Percentiles rank a stretch among this genome's conserved stretches.
Evolutionary conservation across 2,113 vertebrate genomes (phyloP).

Genomic region (Aviceda subcristata): DNA sequence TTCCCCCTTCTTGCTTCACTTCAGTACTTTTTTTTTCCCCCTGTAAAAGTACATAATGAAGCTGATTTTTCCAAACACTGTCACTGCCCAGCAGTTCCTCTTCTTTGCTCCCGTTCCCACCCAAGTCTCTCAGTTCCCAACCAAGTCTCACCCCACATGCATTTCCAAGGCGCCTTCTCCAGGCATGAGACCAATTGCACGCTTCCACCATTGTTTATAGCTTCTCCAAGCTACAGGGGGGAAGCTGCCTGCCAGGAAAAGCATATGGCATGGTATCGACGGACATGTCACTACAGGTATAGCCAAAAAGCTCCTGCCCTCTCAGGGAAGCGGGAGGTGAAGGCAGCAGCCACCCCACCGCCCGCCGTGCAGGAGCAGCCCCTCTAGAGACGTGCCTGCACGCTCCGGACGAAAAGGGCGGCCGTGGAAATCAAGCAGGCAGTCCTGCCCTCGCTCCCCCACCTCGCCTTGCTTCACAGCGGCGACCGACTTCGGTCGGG

Average conservation of each 20-base stretch:
- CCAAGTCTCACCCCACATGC: accelerated
- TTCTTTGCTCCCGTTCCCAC: not conserved
- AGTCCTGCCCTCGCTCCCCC: not conserved
- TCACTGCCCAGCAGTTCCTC: not conserved
- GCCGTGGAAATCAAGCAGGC: not conserved
- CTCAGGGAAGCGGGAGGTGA: accelerated
- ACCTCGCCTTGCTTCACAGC: not conserved
- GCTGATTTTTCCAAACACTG: not conserved
- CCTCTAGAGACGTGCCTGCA: not conserved
- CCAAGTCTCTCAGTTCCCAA: not conserved
- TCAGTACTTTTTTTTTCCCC: not conserved
- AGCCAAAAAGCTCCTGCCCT: not conserved
- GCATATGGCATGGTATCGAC: accelerated
- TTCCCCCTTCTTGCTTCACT: not conserved
- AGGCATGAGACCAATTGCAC: not conserved
- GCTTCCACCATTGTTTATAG: not conserved
- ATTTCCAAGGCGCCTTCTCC: not conserved
- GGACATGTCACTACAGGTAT: not conserved
- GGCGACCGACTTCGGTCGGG: accelerated
- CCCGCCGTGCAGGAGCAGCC: accelerated
- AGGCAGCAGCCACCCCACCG: accelerated
- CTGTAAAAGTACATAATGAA: not conserved
- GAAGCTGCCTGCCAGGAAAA: not conserved
- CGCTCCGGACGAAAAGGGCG: accelerated
- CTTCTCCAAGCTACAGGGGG: not conserved